These are phyloP conservation scores for Penaeus japonicus DNA, from an alignment of 1,140 invertebrate species.

Conservation along the genomic window DNA sequence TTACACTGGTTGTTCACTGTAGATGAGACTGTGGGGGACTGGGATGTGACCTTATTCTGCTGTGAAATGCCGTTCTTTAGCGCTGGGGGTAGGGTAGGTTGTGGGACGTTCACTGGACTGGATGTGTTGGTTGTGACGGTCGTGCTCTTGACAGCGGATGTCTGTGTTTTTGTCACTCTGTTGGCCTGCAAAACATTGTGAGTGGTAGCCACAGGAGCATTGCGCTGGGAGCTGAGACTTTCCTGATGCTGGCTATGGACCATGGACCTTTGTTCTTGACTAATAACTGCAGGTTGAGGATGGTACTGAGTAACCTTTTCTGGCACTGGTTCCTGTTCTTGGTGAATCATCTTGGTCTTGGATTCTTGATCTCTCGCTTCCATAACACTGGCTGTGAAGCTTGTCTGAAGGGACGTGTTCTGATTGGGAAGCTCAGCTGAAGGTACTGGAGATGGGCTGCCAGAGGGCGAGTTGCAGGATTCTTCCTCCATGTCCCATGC, in stretches of 20 bases:
- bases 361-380: too few relatives aligned
- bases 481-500: constrained; percentile 52
- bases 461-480: background rate
- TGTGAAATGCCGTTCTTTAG: constrained; percentile 29
- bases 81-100: background rate
- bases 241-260: too few relatives aligned
- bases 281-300: too few relatives aligned
- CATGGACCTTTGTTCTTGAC: too few relatives aligned
- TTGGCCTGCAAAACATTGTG: too few relatives aligned
- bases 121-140: constrained; percentile 2
- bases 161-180: too few relatives aligned
- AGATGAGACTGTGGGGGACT: constrained; percentile 29
- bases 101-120: background rate
- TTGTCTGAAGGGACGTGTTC: background rate
- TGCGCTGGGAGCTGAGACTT: too few relatives aligned
- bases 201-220: too few relatives aligned
- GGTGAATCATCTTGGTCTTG: too few relatives aligned
- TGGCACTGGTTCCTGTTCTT: background rate
- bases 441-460: background rate
- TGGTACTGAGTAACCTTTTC: too few relatives aligned
- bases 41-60: constrained; percentile 23
- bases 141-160: background rate
- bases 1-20: constrained; percentile 24
- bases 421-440: background rate
- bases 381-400: background rate